Percentiles rank a stretch among this genome's conserved stretches.
Conservation (phyloP, 2,113 vertebrate species). For the Proteles cristata region DNA sequence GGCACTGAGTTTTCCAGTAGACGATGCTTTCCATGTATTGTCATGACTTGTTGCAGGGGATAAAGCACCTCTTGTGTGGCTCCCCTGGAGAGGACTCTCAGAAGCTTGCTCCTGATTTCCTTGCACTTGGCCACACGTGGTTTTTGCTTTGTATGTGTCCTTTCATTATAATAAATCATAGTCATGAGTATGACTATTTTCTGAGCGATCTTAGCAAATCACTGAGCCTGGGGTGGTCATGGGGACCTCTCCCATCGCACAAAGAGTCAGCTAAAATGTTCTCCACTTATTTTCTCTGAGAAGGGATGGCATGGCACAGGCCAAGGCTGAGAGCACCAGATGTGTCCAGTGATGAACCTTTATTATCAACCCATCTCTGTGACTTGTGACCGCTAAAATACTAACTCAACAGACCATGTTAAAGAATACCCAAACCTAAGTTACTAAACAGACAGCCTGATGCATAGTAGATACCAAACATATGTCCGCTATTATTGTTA, state of each 20-base stretch:
- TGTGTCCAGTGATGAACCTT: neutral
- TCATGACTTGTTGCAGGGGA: neutral
- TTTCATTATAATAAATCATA: neutral
- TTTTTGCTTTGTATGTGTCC: neutral
- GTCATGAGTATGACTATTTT: neutral
- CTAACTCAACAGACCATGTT: neutral
- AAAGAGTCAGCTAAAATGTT: neutral
- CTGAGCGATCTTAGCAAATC: neutral
- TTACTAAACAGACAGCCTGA: neutral
- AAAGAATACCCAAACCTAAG: neutral
- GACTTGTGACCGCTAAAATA: neutral
- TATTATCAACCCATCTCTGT: neutral
- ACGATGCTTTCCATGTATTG: neutral
- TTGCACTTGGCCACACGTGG: neutral
- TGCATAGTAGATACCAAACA: neutral
- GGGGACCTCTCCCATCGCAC: accelerated
- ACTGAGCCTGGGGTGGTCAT: neutral
- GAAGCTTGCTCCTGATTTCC: neutral
- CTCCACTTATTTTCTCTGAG: neutral
- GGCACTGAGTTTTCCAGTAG: neutral
- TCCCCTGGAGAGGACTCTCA: neutral
- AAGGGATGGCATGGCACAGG: neutral
- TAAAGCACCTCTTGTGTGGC: neutral
- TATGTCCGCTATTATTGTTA: neutral
- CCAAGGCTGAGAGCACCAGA: neutral